phyloP scores from a whole-genome alignment of 2,888 invertebrate genomes.

The Formica aserva region DNA sequence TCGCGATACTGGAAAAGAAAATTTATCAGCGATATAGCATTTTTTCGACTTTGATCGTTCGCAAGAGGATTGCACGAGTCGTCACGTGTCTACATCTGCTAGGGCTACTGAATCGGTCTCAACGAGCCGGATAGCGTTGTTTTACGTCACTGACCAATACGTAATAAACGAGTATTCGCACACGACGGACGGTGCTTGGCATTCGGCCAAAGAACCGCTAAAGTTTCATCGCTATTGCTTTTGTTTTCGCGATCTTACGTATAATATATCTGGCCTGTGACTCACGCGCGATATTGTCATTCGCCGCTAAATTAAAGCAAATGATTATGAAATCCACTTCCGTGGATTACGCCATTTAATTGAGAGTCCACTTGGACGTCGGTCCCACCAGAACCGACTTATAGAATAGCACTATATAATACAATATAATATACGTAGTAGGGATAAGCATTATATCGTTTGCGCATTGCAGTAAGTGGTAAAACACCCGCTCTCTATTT shows the following conservation, averaged over 20 bases:
- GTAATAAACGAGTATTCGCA: constrained; percentile 79
- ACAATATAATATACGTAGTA: constrained; percentile 17
- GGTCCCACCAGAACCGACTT: background rate
- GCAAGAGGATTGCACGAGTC: constrained; percentile 40
- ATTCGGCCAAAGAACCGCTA: constrained; percentile 64
- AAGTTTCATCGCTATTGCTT: constrained; percentile 42
- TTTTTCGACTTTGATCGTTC: constrained; percentile 24
- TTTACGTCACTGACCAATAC: constrained; percentile 77
- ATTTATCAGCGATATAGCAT: constrained; percentile 17
- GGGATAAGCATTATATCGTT: constrained; percentile 60
- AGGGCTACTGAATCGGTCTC: constrained; percentile 47
- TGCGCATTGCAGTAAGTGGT: constrained; percentile 82
- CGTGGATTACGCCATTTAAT: background rate
- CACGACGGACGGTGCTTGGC: constrained; percentile 68
- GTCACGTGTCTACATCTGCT: constrained; percentile 59
- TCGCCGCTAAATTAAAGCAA: background rate
- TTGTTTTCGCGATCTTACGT: constrained; percentile 29
- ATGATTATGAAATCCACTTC: background rate
- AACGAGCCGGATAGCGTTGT: constrained; percentile 70
- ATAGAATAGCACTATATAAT: constrained; percentile 25
- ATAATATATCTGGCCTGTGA: constrained; percentile 15
- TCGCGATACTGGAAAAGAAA: background rate
- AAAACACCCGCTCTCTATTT: constrained; percentile 77
- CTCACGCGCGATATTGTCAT: background rate
- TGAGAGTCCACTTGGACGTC: background rate